Evolutionary conservation across 2,113 vertebrate species (phyloP).

Genomic region (Heptranchias perlo): DNA sequence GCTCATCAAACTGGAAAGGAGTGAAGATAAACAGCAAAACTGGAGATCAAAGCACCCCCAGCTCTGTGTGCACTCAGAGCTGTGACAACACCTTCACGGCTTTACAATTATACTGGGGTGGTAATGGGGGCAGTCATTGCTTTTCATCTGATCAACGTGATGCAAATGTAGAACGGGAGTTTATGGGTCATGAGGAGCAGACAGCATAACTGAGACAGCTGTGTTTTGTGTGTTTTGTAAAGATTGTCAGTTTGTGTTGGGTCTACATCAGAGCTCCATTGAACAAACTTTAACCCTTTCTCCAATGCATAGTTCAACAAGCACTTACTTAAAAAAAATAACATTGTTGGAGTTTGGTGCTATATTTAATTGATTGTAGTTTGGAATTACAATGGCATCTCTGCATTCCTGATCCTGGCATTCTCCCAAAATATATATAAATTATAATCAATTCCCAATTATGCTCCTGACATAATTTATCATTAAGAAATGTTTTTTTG

Average conservation of each 20-base stretch:
- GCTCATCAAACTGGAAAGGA: slow-evolving; percentile 24
- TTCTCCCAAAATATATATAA: background rate
- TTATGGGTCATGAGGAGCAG: slow-evolving; percentile 15
- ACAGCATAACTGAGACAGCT: slow-evolving; percentile 33
- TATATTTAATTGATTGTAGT: background rate
- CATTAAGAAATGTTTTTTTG: background rate
- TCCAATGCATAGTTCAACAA: background rate
- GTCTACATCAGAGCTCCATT: background rate
- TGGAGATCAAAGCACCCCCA: slow-evolving; percentile 29
- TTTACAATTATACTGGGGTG: slow-evolving; percentile 14
- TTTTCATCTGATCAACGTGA: slow-evolving; percentile 34
- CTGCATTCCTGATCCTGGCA: background rate
- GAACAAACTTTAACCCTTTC: slow-evolving; percentile 19
- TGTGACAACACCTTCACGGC: slow-evolving; percentile 28
- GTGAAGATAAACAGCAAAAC: slow-evolving; percentile 34
- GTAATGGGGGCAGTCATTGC: background rate
- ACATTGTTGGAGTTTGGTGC: background rate
- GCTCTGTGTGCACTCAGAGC: slow-evolving; percentile 3
- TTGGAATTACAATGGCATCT: background rate
- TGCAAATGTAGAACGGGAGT: slow-evolving; percentile 1
- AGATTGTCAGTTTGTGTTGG: slow-evolving; percentile 25
- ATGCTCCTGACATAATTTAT: background rate
- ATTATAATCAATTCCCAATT: background rate
- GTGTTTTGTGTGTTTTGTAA: slow-evolving; percentile 34
- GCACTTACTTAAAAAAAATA: background rate